Evolutionary conservation across 2,113 vertebrate species (phyloP).

Genomic region (Elanus axillaris): DNA sequence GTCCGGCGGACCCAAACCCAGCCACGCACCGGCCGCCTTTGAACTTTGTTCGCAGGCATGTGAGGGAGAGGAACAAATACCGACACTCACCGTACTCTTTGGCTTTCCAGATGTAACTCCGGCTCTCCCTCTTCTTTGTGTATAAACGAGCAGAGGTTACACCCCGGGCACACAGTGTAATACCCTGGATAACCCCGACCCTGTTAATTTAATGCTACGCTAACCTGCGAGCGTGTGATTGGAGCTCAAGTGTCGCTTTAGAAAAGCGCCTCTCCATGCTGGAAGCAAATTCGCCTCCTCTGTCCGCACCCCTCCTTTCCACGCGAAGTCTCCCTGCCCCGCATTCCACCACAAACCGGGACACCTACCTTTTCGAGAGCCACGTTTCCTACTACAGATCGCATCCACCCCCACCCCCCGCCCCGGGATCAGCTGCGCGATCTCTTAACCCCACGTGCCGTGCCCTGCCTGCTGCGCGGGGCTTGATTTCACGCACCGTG

Average conservation of each 20-base stretch:
- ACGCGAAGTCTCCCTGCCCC: background rate
- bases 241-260: background rate
- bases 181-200: conserved; percentile 15
- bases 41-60: conserved; percentile 15
- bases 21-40: background rate
- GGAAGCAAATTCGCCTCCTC: background rate
- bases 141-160: conserved; percentile 10
- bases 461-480: background rate
- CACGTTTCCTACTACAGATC: background rate
- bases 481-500: background rate
- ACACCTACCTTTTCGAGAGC: background rate
- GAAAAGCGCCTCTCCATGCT: background rate
- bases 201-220: conserved; percentile 26
- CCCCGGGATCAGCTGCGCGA: background rate
- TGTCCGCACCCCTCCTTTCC: background rate
- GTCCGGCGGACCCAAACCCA: background rate
- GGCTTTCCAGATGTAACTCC: conserved; percentile 22
- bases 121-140: conserved; percentile 38
- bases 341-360: background rate
- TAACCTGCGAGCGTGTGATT: background rate
- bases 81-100: conserved; percentile 49
- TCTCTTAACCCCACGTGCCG: background rate
- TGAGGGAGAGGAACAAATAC: background rate
- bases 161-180: background rate
- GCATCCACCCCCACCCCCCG: background rate